Conservation (phyloP, 1,140 invertebrate species). For the Drosophila melanogaster region DNA sequence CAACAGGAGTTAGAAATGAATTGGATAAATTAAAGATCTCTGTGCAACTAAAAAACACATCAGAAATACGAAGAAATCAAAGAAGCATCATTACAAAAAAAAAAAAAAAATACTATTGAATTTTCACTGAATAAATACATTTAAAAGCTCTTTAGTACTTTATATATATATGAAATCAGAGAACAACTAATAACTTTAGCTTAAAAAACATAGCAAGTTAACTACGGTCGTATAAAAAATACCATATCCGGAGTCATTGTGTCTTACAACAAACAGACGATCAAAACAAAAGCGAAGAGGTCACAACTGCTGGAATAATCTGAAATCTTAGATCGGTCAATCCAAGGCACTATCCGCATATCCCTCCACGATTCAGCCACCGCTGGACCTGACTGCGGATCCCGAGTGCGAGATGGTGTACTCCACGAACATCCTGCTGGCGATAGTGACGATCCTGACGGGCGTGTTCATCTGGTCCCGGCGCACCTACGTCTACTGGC, state of each 20-base stretch:
- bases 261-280: not conserved
- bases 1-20: not conserved
- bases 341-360: not conserved
- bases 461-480: constrained; percentile 80
- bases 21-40: not conserved
- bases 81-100: not conserved
- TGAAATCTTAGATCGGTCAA: constrained; percentile 6
- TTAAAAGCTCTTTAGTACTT: too few species aligned
- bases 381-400: not conserved
- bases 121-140: too few species aligned
- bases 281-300: not conserved
- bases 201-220: not conserved
- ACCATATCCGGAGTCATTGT: not conserved
- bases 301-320: not conserved
- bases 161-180: not conserved
- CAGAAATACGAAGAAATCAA: not conserved
- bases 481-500: constrained; percentile 82
- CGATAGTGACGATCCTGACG: constrained; percentile 75
- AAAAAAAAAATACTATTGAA: not conserved
- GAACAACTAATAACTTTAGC: not conserved
- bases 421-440: constrained; percentile 73
- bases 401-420: constrained; percentile 51
- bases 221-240: not conserved
- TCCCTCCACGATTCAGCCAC: not conserved
- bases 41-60: not conserved